Evolutionary conservation across 2,797 vertebrate species (phyloP), one percentile per base, ranked within the genome.

Genomic region (Aphelocoma californica): DNA sequence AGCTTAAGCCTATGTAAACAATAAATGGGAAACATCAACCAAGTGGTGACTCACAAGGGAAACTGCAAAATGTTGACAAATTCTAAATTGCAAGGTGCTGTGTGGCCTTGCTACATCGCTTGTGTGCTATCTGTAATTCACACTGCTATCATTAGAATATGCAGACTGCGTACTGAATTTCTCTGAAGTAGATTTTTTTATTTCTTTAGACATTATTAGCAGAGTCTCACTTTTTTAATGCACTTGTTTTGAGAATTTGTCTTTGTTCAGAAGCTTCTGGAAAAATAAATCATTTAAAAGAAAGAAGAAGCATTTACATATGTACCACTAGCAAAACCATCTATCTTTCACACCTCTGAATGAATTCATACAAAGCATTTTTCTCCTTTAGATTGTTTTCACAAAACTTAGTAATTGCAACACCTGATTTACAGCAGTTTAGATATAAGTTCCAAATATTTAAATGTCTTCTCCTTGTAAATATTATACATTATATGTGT

Each of bases 1-100:
- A 97, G 91, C 86, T 72, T 93, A 83, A 81, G 32, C 25, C 94
- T 94, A 80, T 78, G 62, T 88, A 95, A 96, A 97, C 92, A 96
- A 96, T 81, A 96, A 91, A 82, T 65, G 78, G 69, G 58, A 74
- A 90, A 93, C 92, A 92, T 92, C 92, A 96, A 62, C 69, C 88
- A 47, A n/a, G 32, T 74, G 85, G 80, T 92, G 87, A 94, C 88
- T 97, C 85, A 95, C 69, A 89, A 51, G 12, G 56, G 81, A 86
- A 92, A 70, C 67, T 95, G 79, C 31, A 81, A 93, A 96, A 93
- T 34, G 48, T 88, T 56, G 96, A 86, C 70, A 94, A 94, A 88
- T 64, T 89, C 87, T 91, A 90, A 91, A 93, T 92, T 92, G 83
- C 87, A 96, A 91, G 95, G 82, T 93, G 60, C 74, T 78, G 73